A percentile compares a stretch with the other conserved stretches of the same genome.
phyloP scores from a whole-genome alignment of 2,113 vertebrate genomes.

The Hemiprocne comata region DNA sequence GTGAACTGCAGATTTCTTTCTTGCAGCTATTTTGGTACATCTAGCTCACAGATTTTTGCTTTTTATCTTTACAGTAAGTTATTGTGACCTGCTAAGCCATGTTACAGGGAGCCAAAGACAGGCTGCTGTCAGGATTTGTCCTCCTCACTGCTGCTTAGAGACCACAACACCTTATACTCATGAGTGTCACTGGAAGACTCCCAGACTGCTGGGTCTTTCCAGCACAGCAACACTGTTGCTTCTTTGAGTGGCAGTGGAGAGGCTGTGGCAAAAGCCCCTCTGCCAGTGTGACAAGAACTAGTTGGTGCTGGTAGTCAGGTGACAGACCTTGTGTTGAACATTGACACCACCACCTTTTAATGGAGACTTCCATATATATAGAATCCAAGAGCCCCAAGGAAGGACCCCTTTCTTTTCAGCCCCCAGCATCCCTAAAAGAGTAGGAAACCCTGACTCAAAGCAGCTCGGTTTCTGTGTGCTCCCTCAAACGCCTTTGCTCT shows the following conservation, averaged over 20 bases:
- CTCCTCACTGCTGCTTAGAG: background rate
- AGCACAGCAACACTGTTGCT: background rate
- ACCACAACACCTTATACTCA: background rate
- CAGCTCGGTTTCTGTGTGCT: background rate
- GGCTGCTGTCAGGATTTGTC: background rate
- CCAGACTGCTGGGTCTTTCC: background rate
- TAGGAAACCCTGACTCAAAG: background rate
- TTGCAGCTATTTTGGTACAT: background rate
- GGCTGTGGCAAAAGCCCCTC: background rate
- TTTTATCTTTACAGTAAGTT: background rate
- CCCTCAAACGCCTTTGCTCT: background rate
- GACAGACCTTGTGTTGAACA: background rate
- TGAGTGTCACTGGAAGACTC: background rate
- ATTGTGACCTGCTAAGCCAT: background rate
- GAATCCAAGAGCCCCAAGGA: background rate
- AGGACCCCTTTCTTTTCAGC: background rate
- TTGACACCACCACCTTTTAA: constrained; percentile 34
- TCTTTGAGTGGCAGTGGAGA: background rate
- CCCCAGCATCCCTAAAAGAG: background rate
- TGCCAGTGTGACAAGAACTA: background rate
- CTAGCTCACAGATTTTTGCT: background rate
- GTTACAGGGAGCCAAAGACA: background rate
- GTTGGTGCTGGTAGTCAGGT: background rate
- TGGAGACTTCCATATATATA: background rate
- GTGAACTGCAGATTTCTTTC: background rate